Conservation (phyloP, 2,797 vertebrate species). For the Steatocranus sp. region DNA sequence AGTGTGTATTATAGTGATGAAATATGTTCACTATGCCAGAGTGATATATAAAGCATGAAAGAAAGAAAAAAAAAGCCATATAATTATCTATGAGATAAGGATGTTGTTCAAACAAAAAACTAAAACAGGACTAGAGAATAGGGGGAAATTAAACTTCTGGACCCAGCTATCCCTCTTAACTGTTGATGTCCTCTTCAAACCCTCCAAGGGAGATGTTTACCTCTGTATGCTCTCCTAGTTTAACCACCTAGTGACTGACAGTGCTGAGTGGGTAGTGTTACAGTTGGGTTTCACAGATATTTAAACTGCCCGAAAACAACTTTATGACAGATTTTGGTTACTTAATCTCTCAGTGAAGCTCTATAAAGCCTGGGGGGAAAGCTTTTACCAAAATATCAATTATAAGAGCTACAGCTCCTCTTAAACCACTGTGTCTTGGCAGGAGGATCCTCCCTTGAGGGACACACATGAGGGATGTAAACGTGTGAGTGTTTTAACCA, state of each 20-base stretch:
- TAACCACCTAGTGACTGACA: background rate
- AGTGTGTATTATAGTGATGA: background rate
- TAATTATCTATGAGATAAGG: background rate
- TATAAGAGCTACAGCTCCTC: background rate
- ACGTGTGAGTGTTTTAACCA: slow-evolving; percentile 10
- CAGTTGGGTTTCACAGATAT: background rate
- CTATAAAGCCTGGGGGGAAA: background rate
- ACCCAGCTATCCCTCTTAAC: background rate
- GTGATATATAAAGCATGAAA: background rate
- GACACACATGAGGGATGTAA: slow-evolving; percentile 10
- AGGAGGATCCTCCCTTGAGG: background rate
- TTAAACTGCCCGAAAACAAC: background rate
- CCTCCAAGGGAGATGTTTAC: background rate
- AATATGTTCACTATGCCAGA: background rate
- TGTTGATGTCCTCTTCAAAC: background rate
- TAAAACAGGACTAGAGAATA: background rate
- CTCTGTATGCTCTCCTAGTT: background rate
- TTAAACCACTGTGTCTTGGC: background rate
- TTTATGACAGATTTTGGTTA: background rate
- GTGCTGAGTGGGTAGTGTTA: background rate
- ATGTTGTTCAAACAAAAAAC: background rate
- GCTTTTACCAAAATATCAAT: background rate
- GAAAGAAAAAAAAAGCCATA: background rate
- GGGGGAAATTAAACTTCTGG: background rate
- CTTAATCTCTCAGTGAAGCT: background rate